Percentiles rank a stretch among this genome's conserved stretches.
These are phyloP conservation scores for Calyptomena viridis DNA, from an alignment of 2,113 vertebrate species.

Conservation along the genomic window DNA sequence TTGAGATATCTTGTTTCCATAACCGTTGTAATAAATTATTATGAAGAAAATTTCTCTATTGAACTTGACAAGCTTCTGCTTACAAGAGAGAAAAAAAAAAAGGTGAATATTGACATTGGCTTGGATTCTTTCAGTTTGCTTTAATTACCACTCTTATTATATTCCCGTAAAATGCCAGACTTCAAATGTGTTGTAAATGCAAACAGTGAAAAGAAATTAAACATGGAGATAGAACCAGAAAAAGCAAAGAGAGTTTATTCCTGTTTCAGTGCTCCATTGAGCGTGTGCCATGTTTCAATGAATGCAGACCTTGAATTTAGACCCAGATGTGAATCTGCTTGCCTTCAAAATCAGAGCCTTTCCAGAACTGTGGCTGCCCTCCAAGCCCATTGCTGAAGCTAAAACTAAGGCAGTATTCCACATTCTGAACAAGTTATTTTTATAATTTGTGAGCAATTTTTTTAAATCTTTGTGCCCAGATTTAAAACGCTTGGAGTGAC, in stretches of 20 bases:
- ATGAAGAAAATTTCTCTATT: constrained; percentile 21
- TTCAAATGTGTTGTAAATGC: neutral
- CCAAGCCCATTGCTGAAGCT: neutral
- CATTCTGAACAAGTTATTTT: neutral
- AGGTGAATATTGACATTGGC: constrained; percentile 5
- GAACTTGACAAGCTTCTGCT: neutral
- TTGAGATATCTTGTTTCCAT: neutral
- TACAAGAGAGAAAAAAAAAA: neutral
- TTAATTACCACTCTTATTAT: constrained; percentile 24
- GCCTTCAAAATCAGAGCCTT: neutral
- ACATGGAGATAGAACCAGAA: neutral
- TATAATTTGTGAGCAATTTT: neutral
- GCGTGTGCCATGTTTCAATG: neutral
- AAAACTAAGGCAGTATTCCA: neutral
- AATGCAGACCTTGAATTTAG: neutral
- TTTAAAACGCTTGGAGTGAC: neutral
- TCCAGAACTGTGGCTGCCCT: neutral
- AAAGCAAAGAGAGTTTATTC: neutral
- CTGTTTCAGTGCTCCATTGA: neutral
- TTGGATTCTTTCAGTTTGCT: neutral
- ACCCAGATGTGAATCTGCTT: neutral
- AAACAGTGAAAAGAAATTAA: constrained; percentile 18
- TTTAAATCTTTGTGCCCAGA: neutral
- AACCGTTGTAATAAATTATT: constrained; percentile 2
- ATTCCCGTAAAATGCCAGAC: constrained; percentile 10